Evolutionary conservation across 2,797 vertebrate species (phyloP).

Genomic region (Enteromius fasciolatus): DNA sequence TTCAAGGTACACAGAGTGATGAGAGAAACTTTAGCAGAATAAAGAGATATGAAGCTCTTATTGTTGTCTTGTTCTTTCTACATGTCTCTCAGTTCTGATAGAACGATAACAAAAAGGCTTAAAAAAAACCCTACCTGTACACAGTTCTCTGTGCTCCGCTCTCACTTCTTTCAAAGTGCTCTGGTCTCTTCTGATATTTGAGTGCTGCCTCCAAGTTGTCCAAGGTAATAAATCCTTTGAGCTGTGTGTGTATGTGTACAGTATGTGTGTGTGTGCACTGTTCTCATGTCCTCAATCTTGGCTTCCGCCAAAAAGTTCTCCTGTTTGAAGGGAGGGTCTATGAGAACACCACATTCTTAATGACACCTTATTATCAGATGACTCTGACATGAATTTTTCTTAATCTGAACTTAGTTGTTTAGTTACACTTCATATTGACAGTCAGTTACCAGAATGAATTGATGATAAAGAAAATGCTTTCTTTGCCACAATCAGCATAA

Average conservation of each 20-base stretch:
- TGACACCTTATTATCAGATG: conserved; percentile 38
- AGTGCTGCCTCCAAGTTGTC: conserved; percentile 69
- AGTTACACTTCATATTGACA: not conserved
- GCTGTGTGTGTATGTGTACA: conserved; percentile 59
- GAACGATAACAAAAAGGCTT: conserved; percentile 5
- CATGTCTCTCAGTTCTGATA: conserved; percentile 22
- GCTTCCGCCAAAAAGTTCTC: conserved; percentile 70
- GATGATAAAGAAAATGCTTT: not conserved
- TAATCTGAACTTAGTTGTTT: not conserved
- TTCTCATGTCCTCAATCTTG: conserved; percentile 65
- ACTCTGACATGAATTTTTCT: conserved; percentile 37
- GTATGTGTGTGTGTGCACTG: conserved; percentile 49
- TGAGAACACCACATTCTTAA: conserved; percentile 38
- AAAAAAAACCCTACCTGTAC: conserved; percentile 75
- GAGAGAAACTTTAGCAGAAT: not conserved
- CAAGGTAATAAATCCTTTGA: conserved; percentile 79
- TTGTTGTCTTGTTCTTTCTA: conserved; percentile 44
- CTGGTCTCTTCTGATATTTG: conserved; percentile 68
- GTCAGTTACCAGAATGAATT: not conserved
- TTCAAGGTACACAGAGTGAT: conserved; percentile 17
- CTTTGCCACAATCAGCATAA: not conserved
- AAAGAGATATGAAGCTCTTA: conserved; percentile 7
- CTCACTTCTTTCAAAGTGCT: conserved; percentile 69
- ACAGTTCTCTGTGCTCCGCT: conserved; percentile 66
- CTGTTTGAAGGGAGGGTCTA: conserved; percentile 63